phyloP scores from a whole-genome alignment of 2,797 vertebrate genomes.

The Somateria mollissima region DNA sequence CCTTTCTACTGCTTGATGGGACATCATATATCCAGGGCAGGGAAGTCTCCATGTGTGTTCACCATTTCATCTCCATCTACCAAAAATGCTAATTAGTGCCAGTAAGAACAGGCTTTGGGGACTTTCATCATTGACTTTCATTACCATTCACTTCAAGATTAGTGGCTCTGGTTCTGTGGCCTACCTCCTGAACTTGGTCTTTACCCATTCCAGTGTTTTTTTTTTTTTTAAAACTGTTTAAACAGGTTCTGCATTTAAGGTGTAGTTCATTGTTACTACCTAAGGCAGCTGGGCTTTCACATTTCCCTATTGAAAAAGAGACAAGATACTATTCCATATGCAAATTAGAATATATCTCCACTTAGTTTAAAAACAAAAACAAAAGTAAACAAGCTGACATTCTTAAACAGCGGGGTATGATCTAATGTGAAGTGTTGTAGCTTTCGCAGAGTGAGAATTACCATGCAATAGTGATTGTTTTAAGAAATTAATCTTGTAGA shows the following conservation, averaged over 20 bases:
- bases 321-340: accelerated
- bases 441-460: neutral
- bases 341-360: neutral
- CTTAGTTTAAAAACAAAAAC: neutral
- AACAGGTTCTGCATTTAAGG: neutral
- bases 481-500: neutral
- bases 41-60: neutral
- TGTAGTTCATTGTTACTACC: neutral
- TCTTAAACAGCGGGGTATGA: neutral
- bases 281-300: neutral
- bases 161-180: neutral
- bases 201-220: neutral
- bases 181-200: neutral
- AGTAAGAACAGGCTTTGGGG: neutral
- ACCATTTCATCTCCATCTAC: neutral
- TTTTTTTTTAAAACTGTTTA: accelerated
- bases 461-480: neutral
- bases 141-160: neutral
- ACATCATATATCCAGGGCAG: neutral
- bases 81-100: neutral
- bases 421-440: too few species aligned
- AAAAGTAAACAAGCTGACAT: neutral
- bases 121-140: neutral
- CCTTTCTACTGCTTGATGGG: neutral
- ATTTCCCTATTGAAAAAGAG: neutral